These are phyloP conservation scores for Botia kubotai DNA, from an alignment of 2,797 vertebrate genomes.

Conservation along the genomic window DNA sequence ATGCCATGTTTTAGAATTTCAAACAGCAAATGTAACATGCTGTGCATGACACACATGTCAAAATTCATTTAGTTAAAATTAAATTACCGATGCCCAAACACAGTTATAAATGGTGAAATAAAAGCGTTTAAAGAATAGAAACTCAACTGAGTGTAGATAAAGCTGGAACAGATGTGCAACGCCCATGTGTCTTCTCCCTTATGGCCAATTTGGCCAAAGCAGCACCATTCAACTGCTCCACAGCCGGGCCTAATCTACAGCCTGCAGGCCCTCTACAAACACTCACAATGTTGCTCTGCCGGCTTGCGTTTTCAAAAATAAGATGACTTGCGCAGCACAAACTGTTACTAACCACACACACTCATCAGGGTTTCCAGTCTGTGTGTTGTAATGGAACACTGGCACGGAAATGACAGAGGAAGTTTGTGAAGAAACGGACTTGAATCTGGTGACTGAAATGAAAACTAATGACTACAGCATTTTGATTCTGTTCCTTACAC, in stretches of 20 bases:
- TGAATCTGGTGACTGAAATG: conserved; percentile 49
- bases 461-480: conserved; percentile 51
- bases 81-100: conserved; percentile 3
- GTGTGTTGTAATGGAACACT: conserved; percentile 37
- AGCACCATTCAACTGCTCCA: conserved; percentile 33
- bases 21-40: neutral
- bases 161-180: conserved; percentile 75
- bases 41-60: neutral
- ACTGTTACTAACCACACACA: neutral
- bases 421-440: conserved; percentile 31
- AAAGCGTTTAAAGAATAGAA: conserved; percentile 51
- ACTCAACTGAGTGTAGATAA: conserved; percentile 66
- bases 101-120: conserved; percentile 5
- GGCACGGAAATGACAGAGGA: conserved; percentile 41
- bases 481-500: conserved; percentile 26
- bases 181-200: conserved; percentile 45
- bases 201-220: conserved; percentile 13
- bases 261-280: neutral
- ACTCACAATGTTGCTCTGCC: neutral
- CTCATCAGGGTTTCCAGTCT: conserved; percentile 14
- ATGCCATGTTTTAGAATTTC: too few species aligned
- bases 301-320: conserved; percentile 38
- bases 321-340: neutral
- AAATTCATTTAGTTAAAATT: neutral
- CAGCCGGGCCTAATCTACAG: conserved; percentile 31